Evolutionary conservation across 2,113 vertebrate species (phyloP), one percentile per base, ranked within the genome.

Genomic region (Podarcis raffonei): DNA sequence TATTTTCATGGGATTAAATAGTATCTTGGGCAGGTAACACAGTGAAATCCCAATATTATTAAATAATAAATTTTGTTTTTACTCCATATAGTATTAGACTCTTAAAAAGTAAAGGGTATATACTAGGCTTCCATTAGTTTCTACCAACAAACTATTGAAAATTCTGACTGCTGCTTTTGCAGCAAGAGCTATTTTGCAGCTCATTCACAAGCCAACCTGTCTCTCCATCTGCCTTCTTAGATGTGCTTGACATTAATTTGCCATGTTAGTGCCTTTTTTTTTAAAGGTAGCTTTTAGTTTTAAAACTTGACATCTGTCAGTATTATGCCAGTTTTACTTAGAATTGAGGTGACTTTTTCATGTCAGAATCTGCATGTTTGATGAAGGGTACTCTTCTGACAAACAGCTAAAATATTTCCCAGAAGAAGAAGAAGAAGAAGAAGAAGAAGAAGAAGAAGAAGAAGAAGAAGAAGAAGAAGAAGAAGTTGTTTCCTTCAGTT

Each of bases 221-320:
- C 57, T 53, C 25, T 89, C 89, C 20, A 87, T 90, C 93, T 93
- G 7, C 91, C 92, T 93, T 62, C 66, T 88, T 94, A 62, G 59
- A 88, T 94, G 91, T 92, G 79, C 69, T 94, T 95, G 83, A 68
- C 66, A 68, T 94, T 91, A 90, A 78, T 94, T 94, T 94, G 77
- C 62, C 75, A 87, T 20, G 0, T 35, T 86, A 0, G 0, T 85
- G 37, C 13, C 32, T 92, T 86, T n/a, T 48, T 48, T 83, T 83
- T 65, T 4, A 35, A 92, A 87, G 68, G 85, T 90, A 65, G 68
- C 81, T 77, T 94, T 87, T 13, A 90, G 23, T 65, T 90, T 84
- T 92, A 62, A 81, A 88, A 86, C 48, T 86, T 92, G 69, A 35
- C n/a, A 32, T 57, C 83, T 84, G 42, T 15, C 42, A 83, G 32